These are phyloP conservation scores for Ormyrus nitidulus DNA, from an alignment of 2,888 invertebrate genomes.

Conservation along the genomic window DNA sequence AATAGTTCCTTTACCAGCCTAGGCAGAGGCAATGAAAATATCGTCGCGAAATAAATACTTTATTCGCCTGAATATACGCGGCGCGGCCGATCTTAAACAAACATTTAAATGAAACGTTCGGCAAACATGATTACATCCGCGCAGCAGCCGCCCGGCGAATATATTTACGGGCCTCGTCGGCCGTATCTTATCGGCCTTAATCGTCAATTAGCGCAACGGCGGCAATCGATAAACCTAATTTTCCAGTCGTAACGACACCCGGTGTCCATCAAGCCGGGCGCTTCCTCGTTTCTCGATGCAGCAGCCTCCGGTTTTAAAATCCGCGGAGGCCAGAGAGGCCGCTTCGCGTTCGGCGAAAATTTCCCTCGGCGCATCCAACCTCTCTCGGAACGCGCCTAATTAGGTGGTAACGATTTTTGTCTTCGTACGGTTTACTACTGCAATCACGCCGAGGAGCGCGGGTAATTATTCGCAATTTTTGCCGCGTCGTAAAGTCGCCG, in stretches of 20 bases:
- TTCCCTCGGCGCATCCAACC: background rate
- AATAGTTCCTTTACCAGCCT: too few relatives aligned
- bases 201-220: slow-evolving; percentile 29
- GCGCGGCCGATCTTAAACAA: too few relatives aligned
- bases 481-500: slow-evolving; percentile 27
- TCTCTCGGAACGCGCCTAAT: slow-evolving; percentile 30
- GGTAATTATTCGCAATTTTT: slow-evolving; percentile 47
- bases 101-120: too few relatives aligned
- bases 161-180: slow-evolving; percentile 14
- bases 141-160: background rate
- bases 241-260: slow-evolving; percentile 18
- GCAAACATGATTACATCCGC: too few relatives aligned
- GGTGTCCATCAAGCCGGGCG: slow-evolving; percentile 7
- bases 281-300: slow-evolving; percentile 40
- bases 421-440: slow-evolving; percentile 11
- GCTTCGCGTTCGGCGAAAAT: slow-evolving; percentile 22
- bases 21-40: background rate
- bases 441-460: slow-evolving; percentile 6
- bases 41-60: background rate
- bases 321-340: background rate
- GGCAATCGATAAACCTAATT: slow-evolving; percentile 44
- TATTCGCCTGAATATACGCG: too few relatives aligned
- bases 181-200: slow-evolving; percentile 27
- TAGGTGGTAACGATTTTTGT: slow-evolving; percentile 31
- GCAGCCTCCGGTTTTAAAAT: slow-evolving; percentile 28